Evolutionary conservation across 2,888 invertebrate genomes (phyloP).

Genomic region (Drosophila sordidapex): DNA sequence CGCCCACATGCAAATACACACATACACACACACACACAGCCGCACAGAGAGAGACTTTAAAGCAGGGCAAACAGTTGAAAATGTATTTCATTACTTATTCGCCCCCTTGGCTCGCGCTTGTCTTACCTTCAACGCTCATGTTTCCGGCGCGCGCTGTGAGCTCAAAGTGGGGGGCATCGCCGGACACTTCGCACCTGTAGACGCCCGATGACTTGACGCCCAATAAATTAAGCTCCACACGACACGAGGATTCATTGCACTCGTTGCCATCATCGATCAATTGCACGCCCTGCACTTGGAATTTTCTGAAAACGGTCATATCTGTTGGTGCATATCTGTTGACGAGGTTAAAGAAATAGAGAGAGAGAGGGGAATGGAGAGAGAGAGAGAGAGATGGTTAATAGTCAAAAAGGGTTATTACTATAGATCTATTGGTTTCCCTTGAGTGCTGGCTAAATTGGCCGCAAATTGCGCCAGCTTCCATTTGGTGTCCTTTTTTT

Average conservation of each 20-base stretch:
- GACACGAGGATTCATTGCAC: slow-evolving; percentile 83
- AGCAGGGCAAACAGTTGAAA: slow-evolving; percentile 76
- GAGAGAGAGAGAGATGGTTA: neutral
- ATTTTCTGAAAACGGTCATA: slow-evolving; percentile 80
- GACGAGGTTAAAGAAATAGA: neutral
- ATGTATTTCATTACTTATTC: slow-evolving; percentile 66
- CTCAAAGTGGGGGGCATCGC: slow-evolving; percentile 87
- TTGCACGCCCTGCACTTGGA: slow-evolving; percentile 80
- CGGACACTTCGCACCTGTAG: slow-evolving; percentile 87
- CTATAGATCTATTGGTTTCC: slow-evolving; percentile 16
- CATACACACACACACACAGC: slow-evolving; percentile 4
- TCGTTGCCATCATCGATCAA: slow-evolving; percentile 78
- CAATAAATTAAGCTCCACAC: slow-evolving; percentile 81
- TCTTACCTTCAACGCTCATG: slow-evolving; percentile 87
- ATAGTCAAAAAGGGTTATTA: slow-evolving; percentile 23
- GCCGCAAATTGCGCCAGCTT: slow-evolving; percentile 61
- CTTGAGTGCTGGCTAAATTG: slow-evolving; percentile 59
- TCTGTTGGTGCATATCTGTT: slow-evolving; percentile 82
- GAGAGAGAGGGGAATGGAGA: neutral
- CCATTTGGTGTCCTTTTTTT: slow-evolving; percentile 48
- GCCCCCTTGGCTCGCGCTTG: slow-evolving; percentile 25
- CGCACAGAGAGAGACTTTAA: slow-evolving; percentile 43
- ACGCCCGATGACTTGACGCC: slow-evolving; percentile 85
- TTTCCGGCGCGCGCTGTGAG: slow-evolving; percentile 86
- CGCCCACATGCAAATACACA: slow-evolving; percentile 14